Evolutionary conservation across 1,140 invertebrate species (phyloP), one percentile per base, ranked within the genome.

Genomic region (Penaeus japonicus): DNA sequence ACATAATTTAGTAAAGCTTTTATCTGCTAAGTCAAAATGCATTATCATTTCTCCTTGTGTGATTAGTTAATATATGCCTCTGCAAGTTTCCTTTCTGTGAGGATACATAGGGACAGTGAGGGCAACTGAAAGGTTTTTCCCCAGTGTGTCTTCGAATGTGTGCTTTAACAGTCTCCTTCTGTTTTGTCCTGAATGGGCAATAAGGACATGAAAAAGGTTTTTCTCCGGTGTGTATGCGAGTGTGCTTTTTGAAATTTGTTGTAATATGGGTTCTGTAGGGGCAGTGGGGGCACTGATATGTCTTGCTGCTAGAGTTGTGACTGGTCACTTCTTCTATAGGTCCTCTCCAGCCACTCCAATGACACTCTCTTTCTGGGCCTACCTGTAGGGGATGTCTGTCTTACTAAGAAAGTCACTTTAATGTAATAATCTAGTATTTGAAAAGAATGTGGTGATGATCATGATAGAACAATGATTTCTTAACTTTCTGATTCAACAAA

Each of bases 351-450:
- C 75, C 39, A 59, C 4, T 24, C 75, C 39, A 55, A 39, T 75
- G 55, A 79, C 84, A 57, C 17, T 78, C 84, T 79, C 73, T 86
- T 75, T 86, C 62, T 55, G 70, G 75, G 77, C 54, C 77, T 78
- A 87, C 85, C 85, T 87, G 85, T 87, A 87, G 85, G 85, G 85
- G 85, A 87, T 65, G 85, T 55, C 85, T 47, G 32, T 47, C 85
- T 87, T 87, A 81, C 85, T 87, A 87, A 27, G 62, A 57, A 82
- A 35, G 30, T 24, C 39, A 57, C 24, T 82, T 82, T 57, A 32
- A 27, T 39, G 39, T 5, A 24, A 79, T 39, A 30, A 39, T 77
- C 10, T 17, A 79, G 5, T 53, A 24, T 53, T 53, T 53, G 47
- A 24, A 79, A 3, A 79, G 39, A 57, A 54, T 18, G 18, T 30